phyloP scores from a whole-genome alignment of 2,888 invertebrate species.

The Orgyia antiqua region DNA sequence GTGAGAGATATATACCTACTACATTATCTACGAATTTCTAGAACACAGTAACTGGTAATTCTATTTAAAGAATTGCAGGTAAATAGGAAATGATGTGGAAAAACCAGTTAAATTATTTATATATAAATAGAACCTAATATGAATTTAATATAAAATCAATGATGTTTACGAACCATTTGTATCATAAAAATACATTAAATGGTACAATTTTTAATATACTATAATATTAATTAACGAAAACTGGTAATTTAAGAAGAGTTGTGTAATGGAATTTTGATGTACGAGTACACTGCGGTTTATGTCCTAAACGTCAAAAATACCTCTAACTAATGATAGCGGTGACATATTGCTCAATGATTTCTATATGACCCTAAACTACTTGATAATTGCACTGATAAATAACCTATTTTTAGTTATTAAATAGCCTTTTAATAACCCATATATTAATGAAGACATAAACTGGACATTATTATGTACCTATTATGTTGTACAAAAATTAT shows the following conservation, averaged over 20 bases:
- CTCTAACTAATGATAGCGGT: no score
- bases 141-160: conserved; percentile 1
- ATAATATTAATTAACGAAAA: background rate
- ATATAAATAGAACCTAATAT: conserved; percentile 1
- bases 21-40: no score
- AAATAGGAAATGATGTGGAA: background rate
- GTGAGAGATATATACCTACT: no score
- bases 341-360: no score
- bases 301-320: no score
- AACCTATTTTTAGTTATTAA: no score
- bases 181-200: background rate
- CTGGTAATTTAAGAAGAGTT: background rate
- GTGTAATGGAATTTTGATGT: background rate
- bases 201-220: background rate
- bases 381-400: no score
- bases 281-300: conserved; percentile 7
- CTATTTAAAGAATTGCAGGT: background rate
- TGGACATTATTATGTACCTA: no score
- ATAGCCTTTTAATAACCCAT: no score
- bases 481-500: no score
- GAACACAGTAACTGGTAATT: background rate
- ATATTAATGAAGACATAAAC: no score
- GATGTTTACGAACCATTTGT: conserved; percentile 8
- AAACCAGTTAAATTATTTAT: background rate
- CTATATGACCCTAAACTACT: no score